Base-by-base conservation (phyloP, 2,888 invertebrate species). In the Xestobium rufovillosum region DNA sequence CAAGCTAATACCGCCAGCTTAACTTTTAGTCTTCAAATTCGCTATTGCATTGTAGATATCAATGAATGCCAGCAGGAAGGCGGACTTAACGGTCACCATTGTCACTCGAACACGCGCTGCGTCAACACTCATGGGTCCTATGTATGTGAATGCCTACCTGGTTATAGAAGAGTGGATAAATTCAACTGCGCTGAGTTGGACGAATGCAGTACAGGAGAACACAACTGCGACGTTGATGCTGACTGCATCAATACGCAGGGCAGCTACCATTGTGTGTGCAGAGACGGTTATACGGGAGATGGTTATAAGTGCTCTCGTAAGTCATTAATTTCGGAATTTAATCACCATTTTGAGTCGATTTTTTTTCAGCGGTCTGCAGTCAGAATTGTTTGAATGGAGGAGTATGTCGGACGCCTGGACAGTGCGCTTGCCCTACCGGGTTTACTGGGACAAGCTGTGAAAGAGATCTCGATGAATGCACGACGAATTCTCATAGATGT, bases 401-500 rank as follows among this genome's bases (percentile, higher is more conserved):
- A 40, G 70, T 72, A 48, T 90, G 91, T 67, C 71, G 76, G 32
- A 75, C 78, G 34, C 88, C 88, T 26, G 82, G 80, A 52, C 73
- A 69, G 48, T 91, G 91, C 66, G 71, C 76, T 42, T 91, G 91
- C 67, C 76, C 83, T 30, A 73, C 75, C 48, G 90, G 90, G 9
- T 90, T 86, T 70, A 78, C 76, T 33, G 90, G 91, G 42, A 68
- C 73, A 52, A 81, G 80, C 57, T 91, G 91, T 70, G 86, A 89
- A 67, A 75, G 82, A 45, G 91, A 90, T 69, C 72, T 85, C 56
- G 85, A 91, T 70, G 91, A 90, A 69, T 90, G 90, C 68, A 70
- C 73, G 11, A 71, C 76, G 47, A 76, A 77, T 44, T 69, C 76
- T 36, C 77, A 81, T 55, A 72, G 78, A 42, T 90, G 90, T 67